phyloP scores from a whole-genome alignment of 2,888 invertebrate species.

The Alloplasta piceator region DNA sequence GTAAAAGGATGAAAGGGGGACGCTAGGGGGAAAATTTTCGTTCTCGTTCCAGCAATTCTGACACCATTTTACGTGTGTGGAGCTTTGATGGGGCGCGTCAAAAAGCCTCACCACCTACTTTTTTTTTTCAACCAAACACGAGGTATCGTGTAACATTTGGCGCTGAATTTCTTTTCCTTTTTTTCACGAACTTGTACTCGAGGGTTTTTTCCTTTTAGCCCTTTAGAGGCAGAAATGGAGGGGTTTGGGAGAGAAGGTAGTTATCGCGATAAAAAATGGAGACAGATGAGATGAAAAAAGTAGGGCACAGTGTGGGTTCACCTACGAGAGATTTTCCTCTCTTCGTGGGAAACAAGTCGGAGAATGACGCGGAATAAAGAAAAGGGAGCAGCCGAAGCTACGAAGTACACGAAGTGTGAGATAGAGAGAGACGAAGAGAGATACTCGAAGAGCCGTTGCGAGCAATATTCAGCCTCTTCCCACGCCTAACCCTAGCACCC shows the following conservation, averaged over 20 bases:
- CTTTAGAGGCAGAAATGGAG: neutral
- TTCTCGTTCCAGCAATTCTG: neutral
- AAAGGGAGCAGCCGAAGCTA: conserved; percentile 61
- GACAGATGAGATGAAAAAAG: conserved; percentile 43
- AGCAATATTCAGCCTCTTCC: conserved; percentile 22
- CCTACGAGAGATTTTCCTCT: conserved; percentile 21
- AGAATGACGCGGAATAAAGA: conserved; percentile 45
- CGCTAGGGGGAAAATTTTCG: neutral
- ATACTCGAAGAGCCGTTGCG: conserved; percentile 27
- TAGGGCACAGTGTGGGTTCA: conserved; percentile 30
- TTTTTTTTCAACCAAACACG: conserved; percentile 17
- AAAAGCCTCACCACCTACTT: conserved; percentile 31
- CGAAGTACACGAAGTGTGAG: conserved; percentile 38
- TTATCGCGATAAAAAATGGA: conserved; percentile 52
- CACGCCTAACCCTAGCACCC: neutral
- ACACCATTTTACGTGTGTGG: no score
- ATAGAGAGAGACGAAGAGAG: neutral
- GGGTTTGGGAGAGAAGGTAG: conserved; percentile 22
- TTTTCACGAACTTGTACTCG: neutral
- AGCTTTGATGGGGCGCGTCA: neutral
- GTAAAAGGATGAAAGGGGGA: neutral
- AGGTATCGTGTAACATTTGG: conserved; percentile 37
- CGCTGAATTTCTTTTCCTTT: conserved; percentile 9
- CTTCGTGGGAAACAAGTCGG: conserved; percentile 25
- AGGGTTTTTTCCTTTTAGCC: conserved; percentile 9